Percentiles rank a stretch among this genome's conserved stretches.
These are phyloP conservation scores for Ferrisia virgata DNA, from an alignment of 2,888 invertebrate genomes.

Conservation along the genomic window DNA sequence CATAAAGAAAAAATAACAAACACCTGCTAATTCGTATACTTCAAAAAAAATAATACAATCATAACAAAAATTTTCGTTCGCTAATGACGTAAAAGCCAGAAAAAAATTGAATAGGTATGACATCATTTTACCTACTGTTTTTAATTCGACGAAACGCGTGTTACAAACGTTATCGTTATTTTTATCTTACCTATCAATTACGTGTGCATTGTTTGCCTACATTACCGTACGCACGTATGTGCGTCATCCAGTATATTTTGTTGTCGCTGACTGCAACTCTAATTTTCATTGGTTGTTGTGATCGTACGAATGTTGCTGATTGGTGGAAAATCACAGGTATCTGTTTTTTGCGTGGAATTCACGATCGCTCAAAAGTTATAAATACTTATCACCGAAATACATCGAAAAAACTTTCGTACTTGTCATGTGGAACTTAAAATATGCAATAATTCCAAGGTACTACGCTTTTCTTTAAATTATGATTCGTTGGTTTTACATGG, in stretches of 20 bases:
- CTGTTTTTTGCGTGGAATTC: not conserved
- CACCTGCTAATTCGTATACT: constrained; percentile 40
- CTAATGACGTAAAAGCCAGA: constrained; percentile 33
- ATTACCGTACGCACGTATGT: not conserved
- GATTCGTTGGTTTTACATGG: not conserved
- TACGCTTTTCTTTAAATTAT: not conserved
- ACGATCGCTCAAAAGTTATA: not conserved
- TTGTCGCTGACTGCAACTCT: not conserved
- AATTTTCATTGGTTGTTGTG: not conserved
- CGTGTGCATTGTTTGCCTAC: not conserved
- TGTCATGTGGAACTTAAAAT: constrained; percentile 20
- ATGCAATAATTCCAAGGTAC: not conserved
- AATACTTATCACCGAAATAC: constrained; percentile 20
- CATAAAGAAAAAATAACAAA: constrained; percentile 24
- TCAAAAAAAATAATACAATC: not conserved
- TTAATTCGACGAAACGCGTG: too few species aligned
- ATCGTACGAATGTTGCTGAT: not conserved
- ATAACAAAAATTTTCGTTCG: not conserved
- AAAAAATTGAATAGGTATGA: constrained; percentile 15
- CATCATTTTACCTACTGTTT: not conserved
- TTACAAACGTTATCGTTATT: not conserved
- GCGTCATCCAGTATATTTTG: not conserved
- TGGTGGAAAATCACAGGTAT: not conserved
- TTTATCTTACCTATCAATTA: not conserved
- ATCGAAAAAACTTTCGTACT: constrained; percentile 12